phyloP scores from a whole-genome alignment of 2,113 vertebrate species.

The Puma concolor region DNA sequence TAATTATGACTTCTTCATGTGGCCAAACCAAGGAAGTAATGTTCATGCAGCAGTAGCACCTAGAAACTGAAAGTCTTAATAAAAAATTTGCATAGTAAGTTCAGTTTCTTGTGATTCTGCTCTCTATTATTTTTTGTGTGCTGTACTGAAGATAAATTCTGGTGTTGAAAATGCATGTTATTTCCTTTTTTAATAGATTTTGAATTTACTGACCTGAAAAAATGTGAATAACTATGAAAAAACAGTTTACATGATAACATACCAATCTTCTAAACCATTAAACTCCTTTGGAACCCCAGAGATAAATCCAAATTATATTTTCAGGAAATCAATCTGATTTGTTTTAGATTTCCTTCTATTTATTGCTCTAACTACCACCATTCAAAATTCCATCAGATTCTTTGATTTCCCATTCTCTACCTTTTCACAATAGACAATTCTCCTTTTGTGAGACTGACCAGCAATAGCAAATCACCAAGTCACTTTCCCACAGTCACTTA shows the following conservation, averaged over 20 bases:
- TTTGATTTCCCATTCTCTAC: constrained; percentile 27
- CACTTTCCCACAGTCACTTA: constrained; percentile 59
- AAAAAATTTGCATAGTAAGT: neutral
- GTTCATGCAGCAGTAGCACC: neutral
- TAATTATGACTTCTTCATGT: neutral
- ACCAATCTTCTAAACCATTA: neutral
- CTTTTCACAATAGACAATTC: constrained; percentile 24
- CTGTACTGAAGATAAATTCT: neutral
- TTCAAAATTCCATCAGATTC: constrained; percentile 5
- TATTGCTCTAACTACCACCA: neutral
- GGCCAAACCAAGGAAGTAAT: neutral
- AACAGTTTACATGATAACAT: neutral
- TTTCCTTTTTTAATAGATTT: neutral
- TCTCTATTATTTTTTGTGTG: neutral
- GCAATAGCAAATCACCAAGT: constrained; percentile 49
- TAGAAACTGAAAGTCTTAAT: neutral
- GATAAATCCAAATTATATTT: constrained; percentile 35
- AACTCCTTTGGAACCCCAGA: neutral
- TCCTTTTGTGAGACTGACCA: constrained; percentile 56
- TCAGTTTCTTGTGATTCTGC: neutral
- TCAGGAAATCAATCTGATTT: neutral
- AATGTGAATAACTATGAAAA: neutral
- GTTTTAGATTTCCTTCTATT: constrained; percentile 2
- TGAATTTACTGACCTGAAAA: neutral
- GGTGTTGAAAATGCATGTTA: neutral